Evolutionary conservation across 2,113 vertebrate genomes (phyloP).

Genomic region (Machaerirhynchus nigripectus): DNA sequence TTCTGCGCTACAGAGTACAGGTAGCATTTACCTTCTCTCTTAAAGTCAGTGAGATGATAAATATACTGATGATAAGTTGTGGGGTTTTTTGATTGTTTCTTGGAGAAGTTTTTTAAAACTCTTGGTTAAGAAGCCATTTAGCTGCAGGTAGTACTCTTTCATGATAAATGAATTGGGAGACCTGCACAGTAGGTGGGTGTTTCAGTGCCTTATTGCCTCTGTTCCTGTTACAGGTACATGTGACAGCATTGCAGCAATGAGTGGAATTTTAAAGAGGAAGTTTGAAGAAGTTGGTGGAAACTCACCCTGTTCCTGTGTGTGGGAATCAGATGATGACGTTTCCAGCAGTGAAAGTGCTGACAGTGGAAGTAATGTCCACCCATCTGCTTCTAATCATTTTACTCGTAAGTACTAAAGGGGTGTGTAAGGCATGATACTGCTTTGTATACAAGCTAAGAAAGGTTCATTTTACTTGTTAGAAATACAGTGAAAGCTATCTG

Average conservation of each 20-base stretch:
- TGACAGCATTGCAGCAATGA: slow-evolving; percentile 77
- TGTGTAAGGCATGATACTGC: neutral
- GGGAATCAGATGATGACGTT: slow-evolving; percentile 88
- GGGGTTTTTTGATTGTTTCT: neutral
- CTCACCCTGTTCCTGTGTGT: slow-evolving; percentile 82
- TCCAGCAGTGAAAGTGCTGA: slow-evolving; percentile 89
- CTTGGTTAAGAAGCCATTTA: neutral
- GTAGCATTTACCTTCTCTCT: neutral
- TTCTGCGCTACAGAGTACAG: neutral
- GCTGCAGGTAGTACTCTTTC: neutral
- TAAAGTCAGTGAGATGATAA: neutral
- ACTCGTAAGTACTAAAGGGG: slow-evolving; percentile 75
- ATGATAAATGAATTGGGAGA: slow-evolving; percentile 34
- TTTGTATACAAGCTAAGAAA: neutral
- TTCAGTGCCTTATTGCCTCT: slow-evolving; percentile 42
- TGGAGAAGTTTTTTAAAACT: neutral
- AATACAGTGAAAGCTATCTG: neutral
- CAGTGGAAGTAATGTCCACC: slow-evolving; percentile 86
- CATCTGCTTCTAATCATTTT: slow-evolving; percentile 80
- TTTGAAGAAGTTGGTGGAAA: slow-evolving; percentile 88
- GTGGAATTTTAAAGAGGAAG: slow-evolving; percentile 93
- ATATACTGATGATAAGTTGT: neutral
- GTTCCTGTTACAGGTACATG: slow-evolving; percentile 70
- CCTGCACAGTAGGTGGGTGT: slow-evolving; percentile 54
- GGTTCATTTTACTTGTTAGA: neutral